A percentile compares a stretch with the other conserved stretches of the same genome.
Evolutionary conservation across 2,797 vertebrate species (phyloP).

Genomic region (Pseudocheirus occidentalis): DNA sequence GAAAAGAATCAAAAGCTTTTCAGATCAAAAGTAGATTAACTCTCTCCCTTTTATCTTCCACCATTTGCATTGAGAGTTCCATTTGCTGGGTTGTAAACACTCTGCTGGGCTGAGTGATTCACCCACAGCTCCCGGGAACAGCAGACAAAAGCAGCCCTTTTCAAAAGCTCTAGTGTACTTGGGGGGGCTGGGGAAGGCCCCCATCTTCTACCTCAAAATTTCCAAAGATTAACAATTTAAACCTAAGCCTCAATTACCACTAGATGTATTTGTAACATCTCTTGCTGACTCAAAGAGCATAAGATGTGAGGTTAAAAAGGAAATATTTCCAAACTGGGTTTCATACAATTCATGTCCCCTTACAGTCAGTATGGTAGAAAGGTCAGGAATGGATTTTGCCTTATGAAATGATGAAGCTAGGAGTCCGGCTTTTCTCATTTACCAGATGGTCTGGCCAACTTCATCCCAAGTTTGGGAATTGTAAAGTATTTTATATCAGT

Average conservation of each 20-base stretch:
- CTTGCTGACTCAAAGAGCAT: slow-evolving; percentile 57
- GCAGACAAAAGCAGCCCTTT: slow-evolving; percentile 65
- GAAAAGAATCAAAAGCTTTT: slow-evolving; percentile 65
- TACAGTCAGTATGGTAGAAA: slow-evolving; percentile 33
- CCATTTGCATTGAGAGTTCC: slow-evolving; percentile 62
- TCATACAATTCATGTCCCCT: slow-evolving; percentile 17
- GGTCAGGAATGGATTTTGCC: slow-evolving; percentile 41
- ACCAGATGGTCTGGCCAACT: background rate
- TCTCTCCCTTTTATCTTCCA: slow-evolving; percentile 53
- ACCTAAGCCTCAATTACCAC: slow-evolving; percentile 54
- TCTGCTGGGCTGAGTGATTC: slow-evolving; percentile 65
- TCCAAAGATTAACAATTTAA: slow-evolving; percentile 56
- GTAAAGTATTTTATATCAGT: background rate
- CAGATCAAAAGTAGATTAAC: slow-evolving; percentile 77
- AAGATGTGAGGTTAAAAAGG: slow-evolving; percentile 13
- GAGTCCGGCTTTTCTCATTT: background rate
- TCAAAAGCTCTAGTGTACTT: background rate
- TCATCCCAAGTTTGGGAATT: background rate
- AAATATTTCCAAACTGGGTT: slow-evolving; percentile 62
- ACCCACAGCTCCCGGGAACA: slow-evolving; percentile 47
- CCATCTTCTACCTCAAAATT: slow-evolving; percentile 57
- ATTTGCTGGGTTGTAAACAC: slow-evolving; percentile 58
- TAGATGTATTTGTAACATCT: slow-evolving; percentile 41
- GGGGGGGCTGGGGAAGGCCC: background rate
- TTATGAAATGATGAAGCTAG: slow-evolving; percentile 44